Evolutionary conservation across 2,113 vertebrate species (phyloP), one percentile per base, ranked within the genome.

Genomic region (Epinephelus lanceolatus): DNA sequence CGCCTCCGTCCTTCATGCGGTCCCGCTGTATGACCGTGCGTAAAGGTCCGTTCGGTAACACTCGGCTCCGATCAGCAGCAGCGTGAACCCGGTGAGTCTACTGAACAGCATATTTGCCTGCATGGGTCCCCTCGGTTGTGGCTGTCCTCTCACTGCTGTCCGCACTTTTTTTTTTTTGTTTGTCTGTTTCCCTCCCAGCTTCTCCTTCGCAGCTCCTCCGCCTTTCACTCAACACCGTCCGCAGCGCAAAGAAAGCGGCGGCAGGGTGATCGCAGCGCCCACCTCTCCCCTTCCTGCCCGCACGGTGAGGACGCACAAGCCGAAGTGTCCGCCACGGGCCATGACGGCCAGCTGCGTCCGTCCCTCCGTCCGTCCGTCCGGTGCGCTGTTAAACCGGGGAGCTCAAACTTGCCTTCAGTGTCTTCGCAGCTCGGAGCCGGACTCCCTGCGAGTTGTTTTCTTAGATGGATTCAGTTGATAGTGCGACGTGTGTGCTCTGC

Each of bases 401-500:
- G 67, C 76, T 56, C 51, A 94, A 94, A 94, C 88, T 91, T 95
- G 92, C 92, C 86, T 93, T 91, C 5, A 27, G 86, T 66, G 78
- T 19, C 71, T 90, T 82, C 92, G 84, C 84, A 60, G 90, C 93
- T 93, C 90, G 84, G 93, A 86, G 42, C 67, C 84, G 69, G 81
- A 96, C 95, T 96, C 94, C 95, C 93, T 85, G 92, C 93, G 94
- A 97, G 95, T 96, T 96, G 96, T 96, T 97, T 93, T 86, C 93
- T 86, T 94, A 95, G 95, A 96, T 96, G 96, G 95, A 96, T 96
- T 95, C 96, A 94, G 93, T 90, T 95, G 96, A 94, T 96, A 95
- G 95, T 96, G 96, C 94, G 94, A 95, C 93, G 81, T 92, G 87
- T 89, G 86, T 78, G 86, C 92, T 77, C 89, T 25, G 84, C 83